phyloP scores from a whole-genome alignment of 2,113 vertebrate species.

The Chaenogobius annularis region DNA sequence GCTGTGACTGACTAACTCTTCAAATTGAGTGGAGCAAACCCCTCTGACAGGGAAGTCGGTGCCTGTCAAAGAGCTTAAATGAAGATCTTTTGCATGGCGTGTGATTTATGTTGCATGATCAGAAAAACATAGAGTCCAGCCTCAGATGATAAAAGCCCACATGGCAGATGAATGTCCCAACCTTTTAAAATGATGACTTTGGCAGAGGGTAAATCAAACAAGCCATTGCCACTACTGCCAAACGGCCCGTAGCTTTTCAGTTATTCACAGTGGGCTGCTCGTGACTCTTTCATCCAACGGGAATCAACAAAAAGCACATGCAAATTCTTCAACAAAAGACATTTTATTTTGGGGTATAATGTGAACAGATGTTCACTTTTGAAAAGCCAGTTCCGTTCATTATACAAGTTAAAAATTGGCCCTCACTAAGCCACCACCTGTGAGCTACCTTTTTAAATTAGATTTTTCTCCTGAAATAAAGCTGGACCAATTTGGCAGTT shows the following conservation, averaged over 20 bases:
- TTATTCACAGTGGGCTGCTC: constrained; percentile 25
- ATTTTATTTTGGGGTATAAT: not conserved
- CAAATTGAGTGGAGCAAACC: not conserved
- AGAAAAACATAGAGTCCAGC: constrained; percentile 27
- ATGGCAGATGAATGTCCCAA: constrained; percentile 49
- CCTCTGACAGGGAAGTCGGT: constrained; percentile 11
- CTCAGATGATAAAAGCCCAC: constrained; percentile 41
- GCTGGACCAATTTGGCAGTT: not conserved
- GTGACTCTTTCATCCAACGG: constrained; percentile 12
- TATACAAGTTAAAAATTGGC: not conserved
- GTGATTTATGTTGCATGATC: constrained; percentile 41
- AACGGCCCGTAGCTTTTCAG: constrained; percentile 30
- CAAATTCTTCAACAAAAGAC: constrained; percentile 1
- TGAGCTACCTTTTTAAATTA: not conserved
- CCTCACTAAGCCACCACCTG: not conserved
- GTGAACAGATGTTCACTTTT: not conserved
- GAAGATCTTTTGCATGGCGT: constrained; percentile 27
- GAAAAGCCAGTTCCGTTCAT: not conserved
- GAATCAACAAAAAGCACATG: constrained; percentile 5
- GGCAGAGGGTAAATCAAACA: constrained; percentile 54
- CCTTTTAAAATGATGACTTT: constrained; percentile 64
- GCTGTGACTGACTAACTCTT: constrained; percentile 3
- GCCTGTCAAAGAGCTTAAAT: constrained; percentile 27
- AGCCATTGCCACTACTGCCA: constrained; percentile 28
- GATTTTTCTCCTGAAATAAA: not conserved